Base-by-base conservation (phyloP, 1,140 invertebrate species). In the Brachionus paranguensis region DNA sequence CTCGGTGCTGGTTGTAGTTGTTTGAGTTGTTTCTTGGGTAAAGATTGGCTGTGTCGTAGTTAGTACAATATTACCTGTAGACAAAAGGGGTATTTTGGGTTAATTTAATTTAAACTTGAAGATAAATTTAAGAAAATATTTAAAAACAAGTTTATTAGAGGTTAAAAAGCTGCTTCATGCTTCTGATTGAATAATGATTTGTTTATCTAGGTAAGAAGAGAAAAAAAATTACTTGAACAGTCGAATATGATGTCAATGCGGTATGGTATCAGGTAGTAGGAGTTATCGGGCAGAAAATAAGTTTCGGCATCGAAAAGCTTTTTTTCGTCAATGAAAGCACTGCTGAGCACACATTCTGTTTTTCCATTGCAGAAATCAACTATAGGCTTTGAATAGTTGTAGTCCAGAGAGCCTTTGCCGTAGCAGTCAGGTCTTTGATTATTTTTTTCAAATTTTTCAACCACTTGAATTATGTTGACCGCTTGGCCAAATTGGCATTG, bases 221-320 rank as follows among this genome's bases (percentile, higher is more conserved):
- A 74, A 74, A 8, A 43, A n/a, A 43, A 50, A 37, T 68, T 81
- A 81, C 78, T 45, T 81, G 78, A 81, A 55, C 78, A 81, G 37
- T 60, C 64, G 43, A 45, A 81, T 17, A 29, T 37, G 11, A 81
- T 33, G 43, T 81, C 78, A 10, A 81, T 81, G 12, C 78, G 20
- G 37, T 81, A 81, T 10, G 78, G 78, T 68, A 47, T 60, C 12
- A 81, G 27, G 20, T 81, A 81, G 60, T 45, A 68, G 37, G 53
- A 43, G 20, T 43, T 60, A 37, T 81, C 78, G 0, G 78, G 78
- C 43, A 81, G 20, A 81, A 81, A 81, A 47, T 81, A 81, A 14
- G 78, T 81, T 20, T 81, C 78, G 2, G 78, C 78, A 60, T 81
- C 53, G 41, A 81, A 81, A n/a, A 81, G 60, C n/a, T 81, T 81